A percentile compares a stretch with the other conserved stretches of the same genome.
Conservation (phyloP, 2,797 vertebrate genomes). For the Graptemys geographica region DNA sequence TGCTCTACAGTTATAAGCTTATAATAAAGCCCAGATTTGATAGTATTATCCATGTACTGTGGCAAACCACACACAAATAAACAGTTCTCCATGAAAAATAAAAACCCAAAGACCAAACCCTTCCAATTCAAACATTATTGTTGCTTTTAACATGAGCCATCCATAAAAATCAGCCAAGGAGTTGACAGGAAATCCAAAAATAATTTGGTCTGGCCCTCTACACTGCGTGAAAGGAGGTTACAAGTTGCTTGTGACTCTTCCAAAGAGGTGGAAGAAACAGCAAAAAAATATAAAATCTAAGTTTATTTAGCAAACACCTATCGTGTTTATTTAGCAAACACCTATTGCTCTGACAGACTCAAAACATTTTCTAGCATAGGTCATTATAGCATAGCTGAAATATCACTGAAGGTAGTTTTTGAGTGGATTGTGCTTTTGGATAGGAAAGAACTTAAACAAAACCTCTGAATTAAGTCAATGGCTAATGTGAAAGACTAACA, state of each 20-base stretch:
- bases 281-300: slow-evolving; percentile 44
- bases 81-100: slow-evolving; percentile 78
- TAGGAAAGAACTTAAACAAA: slow-evolving; percentile 20
- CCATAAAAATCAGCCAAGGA: slow-evolving; percentile 75
- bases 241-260: slow-evolving; percentile 57
- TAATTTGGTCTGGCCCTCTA: slow-evolving; percentile 68
- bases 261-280: slow-evolving; percentile 12
- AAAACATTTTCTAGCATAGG: not conserved
- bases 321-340: not conserved
- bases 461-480: slow-evolving; percentile 44
- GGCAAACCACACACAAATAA: slow-evolving; percentile 82
- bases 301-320: not conserved
- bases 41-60: slow-evolving; percentile 77
- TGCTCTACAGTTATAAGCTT: slow-evolving; percentile 63
- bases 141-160: slow-evolving; percentile 82
- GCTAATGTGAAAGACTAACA: slow-evolving; percentile 53
- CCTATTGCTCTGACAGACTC: not conserved
- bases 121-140: slow-evolving; percentile 81
- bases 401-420: slow-evolving; percentile 8
- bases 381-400: not conserved
- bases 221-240: slow-evolving; percentile 48
- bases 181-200: slow-evolving; percentile 81
- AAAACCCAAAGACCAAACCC: slow-evolving; percentile 71
- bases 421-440: not conserved
- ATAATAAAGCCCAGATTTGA: slow-evolving; percentile 80